Conservation (phyloP, 2,113 vertebrate species). For the Aramus guarauna region DNA sequence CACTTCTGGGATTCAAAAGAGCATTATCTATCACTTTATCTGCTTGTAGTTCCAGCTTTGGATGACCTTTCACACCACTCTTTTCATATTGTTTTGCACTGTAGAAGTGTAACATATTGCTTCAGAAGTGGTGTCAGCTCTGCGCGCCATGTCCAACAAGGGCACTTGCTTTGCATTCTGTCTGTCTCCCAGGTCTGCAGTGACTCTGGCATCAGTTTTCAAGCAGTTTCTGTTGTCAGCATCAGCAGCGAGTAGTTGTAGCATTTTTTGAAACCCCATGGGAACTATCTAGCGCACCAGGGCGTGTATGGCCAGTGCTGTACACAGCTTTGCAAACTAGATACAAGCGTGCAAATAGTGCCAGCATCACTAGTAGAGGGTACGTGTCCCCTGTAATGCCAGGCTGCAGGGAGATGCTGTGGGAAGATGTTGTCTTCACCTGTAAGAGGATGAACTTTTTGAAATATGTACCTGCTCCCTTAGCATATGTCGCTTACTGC, state of each 20-base stretch:
- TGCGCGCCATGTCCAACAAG: background rate
- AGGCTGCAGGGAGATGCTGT: background rate
- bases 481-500: background rate
- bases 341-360: fast-evolving
- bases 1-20: background rate
- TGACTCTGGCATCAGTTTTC: background rate
- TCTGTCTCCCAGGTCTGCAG: background rate
- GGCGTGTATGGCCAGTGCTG: background rate
- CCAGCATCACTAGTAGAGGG: background rate
- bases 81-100: fast-evolving
- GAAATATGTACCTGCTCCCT: background rate
- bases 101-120: fast-evolving
- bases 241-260: background rate
- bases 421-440: background rate
- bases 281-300: fast-evolving
- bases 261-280: background rate
- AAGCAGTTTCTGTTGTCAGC: background rate
- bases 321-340: background rate
- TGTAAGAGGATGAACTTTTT: background rate
- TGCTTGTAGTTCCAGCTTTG: background rate
- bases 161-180: background rate
- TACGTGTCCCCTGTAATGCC: fast-evolving
- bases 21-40: background rate
- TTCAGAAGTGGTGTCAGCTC: background rate
- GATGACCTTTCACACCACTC: background rate